A percentile compares a stretch with the other conserved stretches of the same genome.
phyloP scores from a whole-genome alignment of 2,113 vertebrate species.

The Austrofundulus limnaeus region DNA sequence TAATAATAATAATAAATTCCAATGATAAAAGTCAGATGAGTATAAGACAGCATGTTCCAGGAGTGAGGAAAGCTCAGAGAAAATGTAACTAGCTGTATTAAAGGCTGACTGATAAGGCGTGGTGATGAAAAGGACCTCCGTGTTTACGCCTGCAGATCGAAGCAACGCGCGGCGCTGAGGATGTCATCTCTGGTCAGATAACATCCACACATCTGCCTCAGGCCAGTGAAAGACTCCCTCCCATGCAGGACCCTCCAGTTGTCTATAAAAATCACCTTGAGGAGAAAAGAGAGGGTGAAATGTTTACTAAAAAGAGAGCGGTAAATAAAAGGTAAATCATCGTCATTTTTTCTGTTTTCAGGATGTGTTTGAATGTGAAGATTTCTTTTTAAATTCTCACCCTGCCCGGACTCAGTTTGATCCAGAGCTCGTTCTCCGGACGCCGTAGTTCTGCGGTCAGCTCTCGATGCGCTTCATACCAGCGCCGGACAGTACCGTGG shows the following conservation, averaged over 20 bases:
- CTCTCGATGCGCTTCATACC: conserved; percentile 87
- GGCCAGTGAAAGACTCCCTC: conserved; percentile 89
- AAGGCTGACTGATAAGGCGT: background rate
- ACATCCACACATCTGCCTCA: conserved; percentile 90
- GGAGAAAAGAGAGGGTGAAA: background rate
- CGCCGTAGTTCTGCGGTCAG: conserved; percentile 85
- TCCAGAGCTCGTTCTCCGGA: conserved; percentile 91
- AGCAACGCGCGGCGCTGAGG: conserved; percentile 84
- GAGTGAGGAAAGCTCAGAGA: background rate
- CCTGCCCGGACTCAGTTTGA: conserved; percentile 92
- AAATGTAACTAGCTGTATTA: background rate
- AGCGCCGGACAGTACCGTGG: conserved; percentile 82
- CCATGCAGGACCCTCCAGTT: conserved; percentile 94
- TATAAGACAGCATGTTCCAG: background rate
- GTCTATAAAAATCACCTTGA: conserved; percentile 89
- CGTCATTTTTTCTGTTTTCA: too few relatives aligned
- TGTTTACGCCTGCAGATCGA: conserved; percentile 80
- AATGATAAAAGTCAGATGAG: conserved; percentile 3
- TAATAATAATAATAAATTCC: background rate
- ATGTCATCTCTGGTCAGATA: conserved; percentile 91
- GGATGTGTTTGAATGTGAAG: background rate
- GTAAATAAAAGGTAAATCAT: too few relatives aligned
- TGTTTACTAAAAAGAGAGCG: too few relatives aligned
- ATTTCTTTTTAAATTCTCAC: conserved; percentile 66
- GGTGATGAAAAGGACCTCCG: background rate